Evolutionary conservation across 2,113 vertebrate species (phyloP).

Genomic region (Pituophis catenifer): DNA sequence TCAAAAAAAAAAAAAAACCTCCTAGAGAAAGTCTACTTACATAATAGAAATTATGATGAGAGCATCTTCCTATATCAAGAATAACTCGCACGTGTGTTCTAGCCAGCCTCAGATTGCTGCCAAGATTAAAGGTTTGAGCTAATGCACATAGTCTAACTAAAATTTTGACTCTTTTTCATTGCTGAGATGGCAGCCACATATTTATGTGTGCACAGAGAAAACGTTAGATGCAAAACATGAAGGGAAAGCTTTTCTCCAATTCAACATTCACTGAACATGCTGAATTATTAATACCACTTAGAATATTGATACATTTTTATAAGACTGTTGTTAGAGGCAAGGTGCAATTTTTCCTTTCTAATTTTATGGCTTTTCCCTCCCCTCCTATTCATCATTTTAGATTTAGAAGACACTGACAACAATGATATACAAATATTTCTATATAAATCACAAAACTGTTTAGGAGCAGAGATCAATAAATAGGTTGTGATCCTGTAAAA

Average conservation of each 20-base stretch:
- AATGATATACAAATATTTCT: conserved; percentile 43
- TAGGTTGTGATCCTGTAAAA: neutral
- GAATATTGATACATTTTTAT: conserved; percentile 59
- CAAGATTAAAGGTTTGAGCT: conserved; percentile 65
- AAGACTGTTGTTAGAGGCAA: conserved; percentile 68
- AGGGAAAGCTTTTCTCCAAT: conserved; percentile 56
- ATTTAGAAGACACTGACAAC: conserved; percentile 61
- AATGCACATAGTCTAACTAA: conserved; percentile 45
- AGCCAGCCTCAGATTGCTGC: conserved; percentile 51
- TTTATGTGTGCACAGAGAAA: conserved; percentile 48
- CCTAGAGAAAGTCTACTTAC: conserved; percentile 56
- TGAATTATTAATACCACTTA: conserved; percentile 64
- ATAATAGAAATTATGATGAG: conserved; percentile 65
- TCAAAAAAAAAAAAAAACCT: conserved; percentile 16
- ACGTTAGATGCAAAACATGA: conserved; percentile 59
- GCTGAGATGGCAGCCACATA: conserved; percentile 50
- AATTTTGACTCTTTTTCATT: conserved; percentile 58
- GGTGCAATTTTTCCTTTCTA: conserved; percentile 62
- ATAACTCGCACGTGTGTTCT: conserved; percentile 50
- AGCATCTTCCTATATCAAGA: conserved; percentile 57
- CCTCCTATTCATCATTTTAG: conserved; percentile 60
- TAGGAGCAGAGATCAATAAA: neutral
- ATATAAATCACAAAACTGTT: conserved; percentile 47
- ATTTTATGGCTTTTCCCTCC: conserved; percentile 64
- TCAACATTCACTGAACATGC: conserved; percentile 63